Base-by-base conservation (phyloP, 2,113 vertebrate species). In the Zosterops japonicus region DNA sequence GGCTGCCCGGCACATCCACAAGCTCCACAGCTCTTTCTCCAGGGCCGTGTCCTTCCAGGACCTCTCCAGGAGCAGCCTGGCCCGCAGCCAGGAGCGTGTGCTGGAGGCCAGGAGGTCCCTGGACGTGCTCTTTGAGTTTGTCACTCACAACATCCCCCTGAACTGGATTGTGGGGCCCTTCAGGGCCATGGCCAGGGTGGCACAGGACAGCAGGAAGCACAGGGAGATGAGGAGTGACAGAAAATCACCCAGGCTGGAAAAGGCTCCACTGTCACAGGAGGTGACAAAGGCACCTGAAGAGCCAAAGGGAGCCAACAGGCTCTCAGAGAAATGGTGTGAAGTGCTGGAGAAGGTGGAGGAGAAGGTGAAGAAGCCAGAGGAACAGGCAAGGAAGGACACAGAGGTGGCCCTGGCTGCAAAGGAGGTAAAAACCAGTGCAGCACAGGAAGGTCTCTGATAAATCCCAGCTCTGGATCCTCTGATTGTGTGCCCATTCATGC, bases 21-120 rank as follows among this genome's bases (percentile, higher is more conserved):
- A 98, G 39, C 98, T 99, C n/a, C 98, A 98, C 10, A 76, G 97
- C 19, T 97, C 98, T 19, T 98, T 99, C 18, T 91, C 98, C 9
- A 95, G 79, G 28, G 94, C 97, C 29, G 79, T 83, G 76, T 97
- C 97, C 68, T 97, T 98, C 88, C 94, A 90, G 83, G 98, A 98
- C 78, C 97, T 99, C 52, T 98, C 99, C 7, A 95, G 97, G 9
- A 27, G 87, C n/a, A 86, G 98, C 56, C 97, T 99, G 92, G 93
- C 95, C 24, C 97, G 96, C 76, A 99, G 98, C 90, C 98, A 92
- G 3, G 96, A 97, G 31, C 94, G 83, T 0, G 96, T 99, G 39
- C 71, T 87, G 35, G 97, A 98, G 97, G 98, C 99, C 85, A 93
- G 95, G 0, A 98, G 98, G 60, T 98, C 98, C 56, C 95, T 99